Percentiles rank a stretch among this genome's conserved stretches.
Conservation (phyloP, 2,797 vertebrate species). For the Pangasius mekongensis region DNA sequence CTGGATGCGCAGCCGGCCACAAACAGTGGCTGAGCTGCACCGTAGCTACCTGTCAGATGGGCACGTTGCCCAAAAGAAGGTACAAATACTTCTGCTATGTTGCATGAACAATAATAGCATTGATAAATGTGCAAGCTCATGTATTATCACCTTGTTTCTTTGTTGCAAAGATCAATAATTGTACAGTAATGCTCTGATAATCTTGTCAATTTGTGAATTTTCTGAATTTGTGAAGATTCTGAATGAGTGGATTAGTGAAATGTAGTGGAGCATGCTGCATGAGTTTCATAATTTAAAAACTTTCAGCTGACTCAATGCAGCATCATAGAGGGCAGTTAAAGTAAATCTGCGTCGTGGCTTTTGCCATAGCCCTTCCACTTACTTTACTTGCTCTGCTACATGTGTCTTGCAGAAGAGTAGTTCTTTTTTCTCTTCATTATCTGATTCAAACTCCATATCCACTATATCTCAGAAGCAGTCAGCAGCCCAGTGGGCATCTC, state of each 20-base stretch:
- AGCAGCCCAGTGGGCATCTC: conserved; percentile 77
- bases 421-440: conserved; percentile 58
- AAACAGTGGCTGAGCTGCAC: conserved; percentile 90
- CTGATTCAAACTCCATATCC: conserved; percentile 64
- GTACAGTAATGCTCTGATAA: not conserved
- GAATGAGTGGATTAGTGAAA: not conserved
- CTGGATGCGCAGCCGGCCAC: conserved; percentile 94
- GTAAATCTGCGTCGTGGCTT: no score
- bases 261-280: not conserved
- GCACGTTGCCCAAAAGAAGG: conserved; percentile 87
- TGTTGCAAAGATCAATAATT: not conserved
- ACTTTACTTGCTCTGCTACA: not conserved
- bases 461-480: conserved; percentile 72
- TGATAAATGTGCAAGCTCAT: not conserved
- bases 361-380: not conserved
- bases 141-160: not conserved
- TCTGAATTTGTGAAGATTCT: not conserved
- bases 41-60: conserved; percentile 91
- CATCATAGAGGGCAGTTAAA: not conserved
- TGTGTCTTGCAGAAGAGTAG: conserved; percentile 65
- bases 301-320: not conserved
- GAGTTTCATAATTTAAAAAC: not conserved
- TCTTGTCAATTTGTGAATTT: no score
- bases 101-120: not conserved
- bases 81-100: conserved; percentile 58